These are phyloP conservation scores for Argopecten irradians DNA, from an alignment of 1,140 invertebrate genomes.

Conservation along the genomic window DNA sequence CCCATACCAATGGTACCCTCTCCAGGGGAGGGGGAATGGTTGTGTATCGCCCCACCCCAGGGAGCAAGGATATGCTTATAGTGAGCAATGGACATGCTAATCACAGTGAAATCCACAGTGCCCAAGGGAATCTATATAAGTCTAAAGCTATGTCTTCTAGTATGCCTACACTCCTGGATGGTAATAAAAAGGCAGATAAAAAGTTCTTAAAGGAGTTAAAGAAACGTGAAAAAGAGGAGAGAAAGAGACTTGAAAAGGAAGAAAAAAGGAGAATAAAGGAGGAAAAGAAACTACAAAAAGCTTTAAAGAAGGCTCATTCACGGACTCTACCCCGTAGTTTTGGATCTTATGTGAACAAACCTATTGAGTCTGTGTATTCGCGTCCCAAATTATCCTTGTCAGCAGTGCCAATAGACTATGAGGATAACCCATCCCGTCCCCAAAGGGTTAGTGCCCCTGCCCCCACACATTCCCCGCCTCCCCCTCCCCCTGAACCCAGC, in stretches of 20 bases:
- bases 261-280: conserved; percentile 62
- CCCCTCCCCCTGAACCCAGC: conserved; percentile 48
- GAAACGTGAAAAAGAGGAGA: conserved; percentile 64
- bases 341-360: conserved; percentile 58
- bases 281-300: conserved; percentile 57
- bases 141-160: conserved; percentile 62
- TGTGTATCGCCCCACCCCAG: conserved; percentile 42
- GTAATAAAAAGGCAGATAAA: conserved; percentile 64
- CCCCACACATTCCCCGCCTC: conserved; percentile 52
- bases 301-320: conserved; percentile 36
- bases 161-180: conserved; percentile 66
- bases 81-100: conserved; percentile 52
- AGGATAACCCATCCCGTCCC: conserved; percentile 56
- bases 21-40: conserved; percentile 38
- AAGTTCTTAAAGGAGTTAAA: conserved; percentile 64
- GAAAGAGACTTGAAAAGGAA: conserved; percentile 65
- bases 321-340: conserved; percentile 63
- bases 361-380: conserved; percentile 63
- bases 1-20: conserved; percentile 46
- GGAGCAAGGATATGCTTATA: conserved; percentile 46
- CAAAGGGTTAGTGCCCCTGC: conserved; percentile 46
- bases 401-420: conserved; percentile 69
- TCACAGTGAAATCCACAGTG: conserved; percentile 28
- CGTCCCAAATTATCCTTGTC: conserved; percentile 58
- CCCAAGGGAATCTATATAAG: conserved; percentile 48